A percentile compares a stretch with the other conserved stretches of the same genome.
These are phyloP conservation scores for Buphagus erythrorhynchus DNA, from an alignment of 2,797 vertebrate genomes.

Conservation along the genomic window DNA sequence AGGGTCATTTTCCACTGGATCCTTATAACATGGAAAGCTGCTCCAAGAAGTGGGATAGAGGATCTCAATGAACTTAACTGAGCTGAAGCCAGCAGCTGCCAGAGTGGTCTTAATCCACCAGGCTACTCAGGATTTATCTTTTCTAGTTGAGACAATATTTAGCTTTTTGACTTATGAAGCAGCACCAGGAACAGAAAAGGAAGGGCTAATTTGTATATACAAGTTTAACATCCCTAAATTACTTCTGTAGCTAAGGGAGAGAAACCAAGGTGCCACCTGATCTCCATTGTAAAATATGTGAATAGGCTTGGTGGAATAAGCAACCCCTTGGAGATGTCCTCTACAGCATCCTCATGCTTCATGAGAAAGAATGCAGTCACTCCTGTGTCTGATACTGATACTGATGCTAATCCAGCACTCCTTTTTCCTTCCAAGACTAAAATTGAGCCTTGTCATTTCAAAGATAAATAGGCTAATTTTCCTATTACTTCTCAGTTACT, in stretches of 20 bases:
- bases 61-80: neutral
- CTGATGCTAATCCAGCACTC: neutral
- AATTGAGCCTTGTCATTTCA: neutral
- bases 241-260: neutral
- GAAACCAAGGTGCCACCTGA: neutral
- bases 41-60: neutral
- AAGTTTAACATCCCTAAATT: neutral
- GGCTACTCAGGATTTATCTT: neutral
- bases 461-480: neutral
- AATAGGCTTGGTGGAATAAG: neutral
- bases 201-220: neutral
- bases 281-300: neutral
- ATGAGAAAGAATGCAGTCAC: accelerated
- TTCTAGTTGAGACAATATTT: neutral
- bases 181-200: neutral
- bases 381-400: neutral
- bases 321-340: neutral
- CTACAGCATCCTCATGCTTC: neutral
- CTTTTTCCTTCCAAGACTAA: neutral
- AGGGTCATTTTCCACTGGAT: neutral
- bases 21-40: neutral
- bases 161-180: neutral
- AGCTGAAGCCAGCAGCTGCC: neutral
- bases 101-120: neutral
- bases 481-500: neutral